These are phyloP conservation scores for Platyrinchus mystaceus DNA, from an alignment of 2,797 vertebrate genomes.

Conservation along the genomic window DNA sequence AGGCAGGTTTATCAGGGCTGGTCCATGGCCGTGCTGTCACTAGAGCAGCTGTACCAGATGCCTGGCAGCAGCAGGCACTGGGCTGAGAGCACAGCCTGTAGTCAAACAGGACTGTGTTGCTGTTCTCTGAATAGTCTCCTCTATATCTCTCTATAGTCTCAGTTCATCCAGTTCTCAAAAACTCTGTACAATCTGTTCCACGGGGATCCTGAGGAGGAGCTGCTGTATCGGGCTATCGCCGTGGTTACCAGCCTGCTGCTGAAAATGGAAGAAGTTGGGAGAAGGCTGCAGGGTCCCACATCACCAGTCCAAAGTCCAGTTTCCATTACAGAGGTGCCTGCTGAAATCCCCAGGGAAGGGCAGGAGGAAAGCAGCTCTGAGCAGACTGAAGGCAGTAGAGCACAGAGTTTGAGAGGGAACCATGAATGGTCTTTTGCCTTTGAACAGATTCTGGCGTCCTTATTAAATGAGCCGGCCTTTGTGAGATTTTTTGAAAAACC, in stretches of 20 bases:
- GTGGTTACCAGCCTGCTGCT: conserved; percentile 93
- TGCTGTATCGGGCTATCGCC: conserved; percentile 88
- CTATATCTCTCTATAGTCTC: conserved; percentile 77
- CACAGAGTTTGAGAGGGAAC: conserved; percentile 34
- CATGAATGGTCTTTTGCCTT: conserved; percentile 95
- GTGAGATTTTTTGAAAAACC: conserved; percentile 93
- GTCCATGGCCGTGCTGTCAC: fast-evolving
- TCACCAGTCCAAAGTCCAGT: conserved; percentile 17
- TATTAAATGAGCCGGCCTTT: conserved; percentile 91
- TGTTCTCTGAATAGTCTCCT: conserved; percentile 9
- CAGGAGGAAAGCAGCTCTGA: conserved; percentile 14
- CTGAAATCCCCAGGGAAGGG: not conserved
- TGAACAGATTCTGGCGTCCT: conserved; percentile 95
- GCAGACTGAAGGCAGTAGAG: not conserved
- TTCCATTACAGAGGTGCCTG: not conserved
- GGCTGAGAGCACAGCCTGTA: not conserved
- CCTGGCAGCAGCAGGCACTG: not conserved
- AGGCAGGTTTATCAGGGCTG: not conserved
- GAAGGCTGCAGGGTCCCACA: conserved; percentile 80
- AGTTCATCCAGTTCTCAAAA: conserved; percentile 97
- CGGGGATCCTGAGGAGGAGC: conserved; percentile 90
- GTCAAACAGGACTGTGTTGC: not conserved
- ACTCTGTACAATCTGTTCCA: conserved; percentile 96
- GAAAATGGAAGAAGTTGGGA: conserved; percentile 94
- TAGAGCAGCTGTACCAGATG: not conserved